A percentile compares a stretch with the other conserved stretches of the same genome.
Evolutionary conservation across 1,140 invertebrate species (phyloP).

Genomic region (Riptortus pedestris): DNA sequence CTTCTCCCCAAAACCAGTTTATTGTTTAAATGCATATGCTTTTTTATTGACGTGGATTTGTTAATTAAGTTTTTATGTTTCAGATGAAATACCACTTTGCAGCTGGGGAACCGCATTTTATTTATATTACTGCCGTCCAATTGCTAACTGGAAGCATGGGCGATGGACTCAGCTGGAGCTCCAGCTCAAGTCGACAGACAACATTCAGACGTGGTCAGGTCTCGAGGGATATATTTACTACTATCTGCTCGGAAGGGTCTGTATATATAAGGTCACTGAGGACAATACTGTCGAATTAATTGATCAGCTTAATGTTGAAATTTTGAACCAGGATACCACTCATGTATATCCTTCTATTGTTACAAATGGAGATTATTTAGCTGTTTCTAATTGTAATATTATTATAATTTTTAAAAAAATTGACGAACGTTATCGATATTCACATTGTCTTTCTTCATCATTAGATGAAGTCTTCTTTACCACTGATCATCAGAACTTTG

Average conservation of each 20-base stretch:
- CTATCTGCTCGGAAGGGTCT: not conserved
- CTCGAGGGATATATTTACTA: not conserved
- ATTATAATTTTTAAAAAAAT: not conserved
- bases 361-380: not conserved
- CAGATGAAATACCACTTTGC: not conserved
- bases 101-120: slow-evolving; percentile 2
- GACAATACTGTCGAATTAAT: not conserved
- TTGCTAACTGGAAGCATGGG: slow-evolving; percentile 1
- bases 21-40: too few species aligned
- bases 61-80: not conserved
- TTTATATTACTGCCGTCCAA: not conserved
- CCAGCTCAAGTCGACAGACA: not conserved
- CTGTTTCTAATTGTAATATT: slow-evolving; percentile 2
- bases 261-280: not conserved
- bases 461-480: not conserved
- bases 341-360: not conserved
- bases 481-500: not conserved
- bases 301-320: slow-evolving; percentile 4
- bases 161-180: not conserved
- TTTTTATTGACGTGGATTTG: too few species aligned
- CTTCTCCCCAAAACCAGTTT: too few species aligned
- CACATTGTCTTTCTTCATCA: not conserved
- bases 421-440: not conserved
- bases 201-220: not conserved
- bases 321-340: not conserved